Percentiles rank a stretch among this genome's conserved stretches.
Evolutionary conservation across 1,140 invertebrate species (phyloP).

Genomic region (Cotesia glomerata): DNA sequence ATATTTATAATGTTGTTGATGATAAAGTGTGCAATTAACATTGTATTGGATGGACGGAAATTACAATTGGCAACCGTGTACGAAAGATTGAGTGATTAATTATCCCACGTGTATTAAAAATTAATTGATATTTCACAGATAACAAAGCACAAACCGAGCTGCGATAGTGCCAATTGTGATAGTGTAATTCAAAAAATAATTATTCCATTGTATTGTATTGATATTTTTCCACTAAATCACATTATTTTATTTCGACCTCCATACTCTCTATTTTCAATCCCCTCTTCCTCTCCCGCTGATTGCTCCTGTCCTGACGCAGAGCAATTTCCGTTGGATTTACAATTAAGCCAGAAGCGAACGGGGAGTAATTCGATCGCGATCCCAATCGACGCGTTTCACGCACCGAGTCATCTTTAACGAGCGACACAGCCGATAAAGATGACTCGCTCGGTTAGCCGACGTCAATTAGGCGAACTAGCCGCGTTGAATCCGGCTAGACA

Average conservation of each 20-base stretch:
- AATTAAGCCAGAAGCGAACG: constrained; percentile 25
- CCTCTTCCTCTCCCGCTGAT: neutral
- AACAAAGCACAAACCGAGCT: constrained; percentile 19
- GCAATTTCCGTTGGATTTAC: constrained; percentile 22
- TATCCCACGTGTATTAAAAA: constrained; percentile 39
- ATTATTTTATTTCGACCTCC: neutral
- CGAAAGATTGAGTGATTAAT: constrained; percentile 33
- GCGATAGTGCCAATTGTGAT: neutral
- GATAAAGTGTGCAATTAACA: constrained; percentile 23
- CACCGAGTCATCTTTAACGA: constrained; percentile 31
- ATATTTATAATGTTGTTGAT: constrained; percentile 28
- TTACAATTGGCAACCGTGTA: neutral
- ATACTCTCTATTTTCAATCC: neutral
- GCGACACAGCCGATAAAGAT: constrained; percentile 28
- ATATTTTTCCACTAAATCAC: neutral
- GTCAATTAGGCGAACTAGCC: constrained; percentile 26
- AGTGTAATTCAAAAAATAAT: neutral
- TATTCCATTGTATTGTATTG: neutral
- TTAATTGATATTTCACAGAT: constrained; percentile 57
- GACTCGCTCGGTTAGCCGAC: constrained; percentile 32
- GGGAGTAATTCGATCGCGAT: constrained; percentile 31
- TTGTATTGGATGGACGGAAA: neutral
- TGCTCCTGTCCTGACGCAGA: neutral
- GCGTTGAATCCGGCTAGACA: constrained; percentile 23
- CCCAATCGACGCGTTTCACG: constrained; percentile 31